A percentile compares a stretch with the other conserved stretches of the same genome.
phyloP scores from a whole-genome alignment of 92 coral and sea anemone species.

The Palythoa heliodiscus region DNA sequence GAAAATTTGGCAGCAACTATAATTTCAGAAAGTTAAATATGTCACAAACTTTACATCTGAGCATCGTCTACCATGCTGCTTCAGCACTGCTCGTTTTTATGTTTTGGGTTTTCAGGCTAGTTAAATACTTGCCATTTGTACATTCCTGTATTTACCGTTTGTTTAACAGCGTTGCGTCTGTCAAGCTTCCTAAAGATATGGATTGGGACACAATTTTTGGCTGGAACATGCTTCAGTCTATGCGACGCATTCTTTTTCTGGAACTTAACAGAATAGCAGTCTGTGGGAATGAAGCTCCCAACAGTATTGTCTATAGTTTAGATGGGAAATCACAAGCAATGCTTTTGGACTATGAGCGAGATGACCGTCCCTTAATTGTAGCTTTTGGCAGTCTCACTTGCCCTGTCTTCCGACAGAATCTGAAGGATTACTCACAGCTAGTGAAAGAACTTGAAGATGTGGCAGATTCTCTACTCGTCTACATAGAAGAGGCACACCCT shows the following conservation, averaged over 20 bases:
- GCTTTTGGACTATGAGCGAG: slow-evolving; percentile 40
- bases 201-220: slow-evolving; percentile 55
- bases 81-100: not conserved
- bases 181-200: slow-evolving; percentile 3
- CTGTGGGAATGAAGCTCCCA: slow-evolving; percentile 23
- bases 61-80: not conserved
- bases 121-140: not conserved
- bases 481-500: slow-evolving; percentile 58
- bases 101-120: not conserved
- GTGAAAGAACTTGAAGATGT: slow-evolving; percentile 36
- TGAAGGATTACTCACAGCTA: slow-evolving; percentile 34
- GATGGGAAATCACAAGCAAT: slow-evolving; percentile 42
- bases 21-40: not conserved
- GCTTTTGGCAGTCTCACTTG: slow-evolving; percentile 53
- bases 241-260: slow-evolving; percentile 32
- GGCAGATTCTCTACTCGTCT: slow-evolving; percentile 50
- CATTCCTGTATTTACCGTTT: not conserved
- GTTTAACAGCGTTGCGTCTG: not conserved
- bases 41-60: not conserved
- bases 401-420: slow-evolving; percentile 40
- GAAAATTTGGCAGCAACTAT: no score
- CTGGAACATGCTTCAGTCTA: slow-evolving; percentile 49
- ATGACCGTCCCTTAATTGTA: slow-evolving; percentile 41
- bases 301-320: slow-evolving; percentile 25
- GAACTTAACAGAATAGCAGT: slow-evolving; percentile 37